Evolutionary conservation across 2,888 invertebrate genomes (phyloP).

Genomic region (Agriopis marginaria): DNA sequence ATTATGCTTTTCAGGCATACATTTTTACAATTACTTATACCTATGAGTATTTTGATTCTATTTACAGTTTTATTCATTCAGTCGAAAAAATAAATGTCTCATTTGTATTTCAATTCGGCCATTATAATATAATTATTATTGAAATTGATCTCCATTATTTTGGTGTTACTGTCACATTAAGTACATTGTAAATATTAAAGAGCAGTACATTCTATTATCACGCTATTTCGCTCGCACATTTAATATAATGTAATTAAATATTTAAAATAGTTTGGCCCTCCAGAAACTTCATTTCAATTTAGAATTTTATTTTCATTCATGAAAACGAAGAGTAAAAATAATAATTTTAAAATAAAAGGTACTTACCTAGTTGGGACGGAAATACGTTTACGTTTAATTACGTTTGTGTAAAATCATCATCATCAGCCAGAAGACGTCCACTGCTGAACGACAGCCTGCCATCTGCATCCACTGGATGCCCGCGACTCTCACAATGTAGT

Average conservation of each 20-base stretch:
- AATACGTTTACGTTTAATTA: too few relatives aligned
- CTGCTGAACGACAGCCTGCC: too few relatives aligned
- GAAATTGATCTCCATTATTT: neutral
- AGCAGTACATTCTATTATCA: neutral
- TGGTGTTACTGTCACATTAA: neutral
- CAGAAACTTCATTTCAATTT: too few relatives aligned
- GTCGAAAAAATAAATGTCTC: slow-evolving; percentile 43
- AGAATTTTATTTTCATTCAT: too few relatives aligned
- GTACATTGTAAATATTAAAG: slow-evolving; percentile 1
- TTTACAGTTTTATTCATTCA: slow-evolving; percentile 33
- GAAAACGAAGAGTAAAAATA: too few relatives aligned
- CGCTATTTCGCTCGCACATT: too few relatives aligned
- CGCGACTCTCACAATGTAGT: too few relatives aligned
- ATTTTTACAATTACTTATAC: neutral
- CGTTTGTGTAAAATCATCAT: too few relatives aligned
- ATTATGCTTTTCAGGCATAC: slow-evolving; percentile 4
- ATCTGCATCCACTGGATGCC: too few relatives aligned
- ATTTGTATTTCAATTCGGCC: slow-evolving; percentile 57
- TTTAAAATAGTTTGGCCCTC: neutral
- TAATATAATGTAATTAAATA: neutral
- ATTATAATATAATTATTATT: neutral
- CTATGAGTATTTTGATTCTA: slow-evolving; percentile 29
- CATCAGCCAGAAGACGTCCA: too few relatives aligned
- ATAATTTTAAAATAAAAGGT: too few relatives aligned
- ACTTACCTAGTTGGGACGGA: too few relatives aligned